Base-by-base conservation (phyloP, 2,113 vertebrate species). In the Elachura formosa region DNA sequence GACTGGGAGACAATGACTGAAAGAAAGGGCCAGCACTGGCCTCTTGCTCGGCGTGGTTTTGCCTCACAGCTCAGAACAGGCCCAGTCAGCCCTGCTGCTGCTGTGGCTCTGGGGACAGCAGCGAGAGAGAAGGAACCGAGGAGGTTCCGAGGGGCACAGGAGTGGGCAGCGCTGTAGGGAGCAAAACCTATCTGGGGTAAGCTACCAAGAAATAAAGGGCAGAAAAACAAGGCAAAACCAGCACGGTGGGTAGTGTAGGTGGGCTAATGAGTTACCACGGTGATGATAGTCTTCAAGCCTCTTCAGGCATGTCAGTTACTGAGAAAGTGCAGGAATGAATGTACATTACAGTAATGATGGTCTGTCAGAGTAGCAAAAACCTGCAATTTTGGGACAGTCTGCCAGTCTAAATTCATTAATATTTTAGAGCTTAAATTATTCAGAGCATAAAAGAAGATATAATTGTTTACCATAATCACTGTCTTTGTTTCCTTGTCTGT, bases 351-450 rank as follows among this genome's bases (percentile, higher is more conserved):
- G 6, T 89, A 73, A 90, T 67, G 64, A 73, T 26, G 56, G 64
- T 87, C 55, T 93, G 62, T 82, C 90, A 87, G 68, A 90, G 48
- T 17, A 74, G 40, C 24, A 59, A 72, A 94, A 54, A 2, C 16
- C 56, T 81, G 89, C 76, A 92, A 87, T 89, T 91, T 87, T 41
- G 38, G 86, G 84, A 87, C 51, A 59, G 28, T 85, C 33, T 74
- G 52, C 62, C 58, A 72, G 48, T 78, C 68, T 56, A 75, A 92
- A 92, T 77, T 68, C 2, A 54, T 64, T 11, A 89, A 41, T 84
- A 61, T 77, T 89, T 88, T 64, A 74, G 45, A 89, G 28, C 48
- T 71, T 84, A 73, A 69, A 73, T 87, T 90, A 80, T 78, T 94
- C 66, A 25, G 5, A 49, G 36, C 38, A 34, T 76, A 78, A 71